Percentiles rank a stretch among this genome's conserved stretches.
Evolutionary conservation across 2,888 invertebrate genomes (phyloP).

Genomic region (Drosophila mimetica): DNA sequence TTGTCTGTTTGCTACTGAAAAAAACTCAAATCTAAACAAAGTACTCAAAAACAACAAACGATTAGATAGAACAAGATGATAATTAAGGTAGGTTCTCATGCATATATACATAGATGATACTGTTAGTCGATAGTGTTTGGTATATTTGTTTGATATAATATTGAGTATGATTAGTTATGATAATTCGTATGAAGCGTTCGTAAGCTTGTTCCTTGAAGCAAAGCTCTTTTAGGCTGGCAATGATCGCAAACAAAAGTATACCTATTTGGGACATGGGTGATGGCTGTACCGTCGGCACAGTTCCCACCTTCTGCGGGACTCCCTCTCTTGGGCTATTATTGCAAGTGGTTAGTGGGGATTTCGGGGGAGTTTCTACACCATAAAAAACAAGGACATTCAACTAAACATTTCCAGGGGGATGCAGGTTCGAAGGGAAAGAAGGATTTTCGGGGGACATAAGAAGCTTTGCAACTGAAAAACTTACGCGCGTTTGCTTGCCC

Average conservation of each 20-base stretch:
- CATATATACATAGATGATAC: constrained; percentile 1
- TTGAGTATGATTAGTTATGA: constrained; percentile 18
- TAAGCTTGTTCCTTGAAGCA: constrained; percentile 70
- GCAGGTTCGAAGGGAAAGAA: constrained; percentile 12
- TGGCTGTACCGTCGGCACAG: constrained; percentile 14
- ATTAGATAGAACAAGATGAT: not conserved
- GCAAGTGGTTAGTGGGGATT: constrained; percentile 36
- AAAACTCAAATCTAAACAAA: constrained; percentile 10
- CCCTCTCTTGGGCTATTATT: constrained; percentile 21
- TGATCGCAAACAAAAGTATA: constrained; percentile 31
- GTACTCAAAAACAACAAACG: not conserved
- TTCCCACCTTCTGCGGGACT: constrained; percentile 5
- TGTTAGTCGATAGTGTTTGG: constrained; percentile 18
- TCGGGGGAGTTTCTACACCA: constrained; percentile 25
- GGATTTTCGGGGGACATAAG: constrained; percentile 54
- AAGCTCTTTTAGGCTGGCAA: constrained; percentile 51
- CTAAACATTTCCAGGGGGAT: constrained; percentile 30
- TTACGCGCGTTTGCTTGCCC: constrained; percentile 88
- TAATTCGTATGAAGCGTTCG: constrained; percentile 58
- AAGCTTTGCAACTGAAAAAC: constrained; percentile 86
- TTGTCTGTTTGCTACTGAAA: constrained; percentile 62
- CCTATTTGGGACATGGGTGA: constrained; percentile 15
- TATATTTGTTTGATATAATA: constrained; percentile 15
- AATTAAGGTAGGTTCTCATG: constrained; percentile 4
- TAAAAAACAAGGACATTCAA: constrained; percentile 36